These are phyloP conservation scores for Sparus aurata DNA, from an alignment of 2,797 vertebrate species.

Conservation along the genomic window DNA sequence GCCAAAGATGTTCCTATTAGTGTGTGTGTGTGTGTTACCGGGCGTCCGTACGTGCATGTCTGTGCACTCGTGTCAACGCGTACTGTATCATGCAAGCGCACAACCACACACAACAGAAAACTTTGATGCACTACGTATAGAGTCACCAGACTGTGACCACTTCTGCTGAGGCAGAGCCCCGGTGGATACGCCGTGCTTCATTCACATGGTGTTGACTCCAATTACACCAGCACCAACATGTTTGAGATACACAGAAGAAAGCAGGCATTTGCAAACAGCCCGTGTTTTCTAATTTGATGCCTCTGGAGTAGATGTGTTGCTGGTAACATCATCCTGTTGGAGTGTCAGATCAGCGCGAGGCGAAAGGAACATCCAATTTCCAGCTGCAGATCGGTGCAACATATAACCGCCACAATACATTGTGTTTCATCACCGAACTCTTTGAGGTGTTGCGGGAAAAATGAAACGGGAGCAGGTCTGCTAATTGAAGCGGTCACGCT, in stretches of 20 bases:
- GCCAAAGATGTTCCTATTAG: background rate
- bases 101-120: constrained; percentile 30
- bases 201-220: constrained; percentile 67
- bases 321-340: constrained; percentile 51
- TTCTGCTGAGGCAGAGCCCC: constrained; percentile 24
- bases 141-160: constrained; percentile 65
- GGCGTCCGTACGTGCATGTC: background rate
- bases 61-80: background rate
- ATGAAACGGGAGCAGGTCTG: constrained; percentile 68
- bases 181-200: constrained; percentile 35
- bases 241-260: constrained; percentile 52
- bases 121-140: constrained; percentile 25
- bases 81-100: constrained; percentile 22
- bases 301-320: constrained; percentile 49
- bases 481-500: constrained; percentile 81
- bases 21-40: background rate
- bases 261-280: constrained; percentile 60
- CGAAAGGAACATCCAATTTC: constrained; percentile 65
- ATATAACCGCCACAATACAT: constrained; percentile 47
- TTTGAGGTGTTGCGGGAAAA: constrained; percentile 76
- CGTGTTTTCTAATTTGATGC: constrained; percentile 60
- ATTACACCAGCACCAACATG: constrained; percentile 61
- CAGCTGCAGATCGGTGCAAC: constrained; percentile 43
- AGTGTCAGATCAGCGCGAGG: constrained; percentile 64
- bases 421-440: constrained; percentile 72